phyloP scores from a whole-genome alignment of 2,888 invertebrate genomes.

The Invenusta paracnida region DNA sequence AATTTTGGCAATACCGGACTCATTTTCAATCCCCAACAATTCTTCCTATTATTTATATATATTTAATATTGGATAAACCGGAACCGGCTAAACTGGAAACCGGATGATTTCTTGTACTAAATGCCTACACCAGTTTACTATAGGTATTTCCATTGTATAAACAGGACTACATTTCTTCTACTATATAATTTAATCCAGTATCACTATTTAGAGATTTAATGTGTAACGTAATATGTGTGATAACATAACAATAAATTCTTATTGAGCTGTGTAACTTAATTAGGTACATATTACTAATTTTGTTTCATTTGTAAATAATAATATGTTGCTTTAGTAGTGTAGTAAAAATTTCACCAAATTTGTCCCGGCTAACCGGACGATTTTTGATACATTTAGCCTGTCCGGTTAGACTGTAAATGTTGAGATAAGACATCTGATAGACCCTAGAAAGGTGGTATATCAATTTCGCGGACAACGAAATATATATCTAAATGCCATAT shows the following conservation, averaged over 20 bases:
- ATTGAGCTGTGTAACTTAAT: background rate
- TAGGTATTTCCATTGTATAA: background rate
- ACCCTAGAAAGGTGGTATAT: too few relatives aligned
- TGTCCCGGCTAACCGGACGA: too few relatives aligned
- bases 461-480: too few relatives aligned
- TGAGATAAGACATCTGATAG: too few relatives aligned
- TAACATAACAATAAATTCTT: background rate
- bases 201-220: background rate
- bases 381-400: too few relatives aligned
- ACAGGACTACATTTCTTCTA: background rate
- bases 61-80: background rate
- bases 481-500: too few relatives aligned
- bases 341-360: too few relatives aligned
- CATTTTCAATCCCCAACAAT: background rate
- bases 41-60: background rate
- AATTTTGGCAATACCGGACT: background rate
- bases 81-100: background rate
- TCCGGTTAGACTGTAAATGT: too few relatives aligned
- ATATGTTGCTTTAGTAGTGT: too few relatives aligned
- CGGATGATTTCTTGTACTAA: background rate
- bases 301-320: too few relatives aligned
- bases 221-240: background rate
- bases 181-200: background rate
- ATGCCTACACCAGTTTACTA: background rate
- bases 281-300: background rate